Base-by-base conservation (phyloP, 2,888 invertebrate species). In the Sarcophaga carnaria region DNA sequence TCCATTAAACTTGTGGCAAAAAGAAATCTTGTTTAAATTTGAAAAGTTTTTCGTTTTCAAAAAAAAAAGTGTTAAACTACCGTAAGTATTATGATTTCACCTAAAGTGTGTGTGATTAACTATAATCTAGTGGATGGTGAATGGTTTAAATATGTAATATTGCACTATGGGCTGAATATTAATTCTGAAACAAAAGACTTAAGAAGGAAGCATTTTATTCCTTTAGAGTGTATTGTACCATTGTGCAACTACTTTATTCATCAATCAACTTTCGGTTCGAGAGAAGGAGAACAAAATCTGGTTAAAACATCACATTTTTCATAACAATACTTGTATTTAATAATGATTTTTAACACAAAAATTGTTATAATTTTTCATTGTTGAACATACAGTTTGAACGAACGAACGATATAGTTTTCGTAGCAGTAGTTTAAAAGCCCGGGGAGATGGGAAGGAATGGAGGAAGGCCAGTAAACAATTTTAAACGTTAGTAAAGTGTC, bases 291-390 rank as follows among this genome's bases (percentile, higher is more conserved):
- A 71, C 66, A 80, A 47, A 70, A 75, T 75, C 59, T 70, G 10
- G 8, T 2, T 37, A 37, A 37, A 84, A 66, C 80, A 80, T 71
- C 67, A 80, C 67, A 80, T 85, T 77, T 85, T 76, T 77, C 76
- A 85, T 80, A 85, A 80, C 76, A 76, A 67, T 80, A 54, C 54
- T 54, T 17, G 54, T 54, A 60, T 85, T 81, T 87, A 76, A 79
- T 72, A 84, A 84, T 87, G 76, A 84, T 71, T 84, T 87, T 84
- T 76, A 79, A 67, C 81, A 78, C 63, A 79, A 64, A 86, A 84
- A 79, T 84, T 87, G 79, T 87, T 82, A 87, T 81, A 84, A 87
- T 84, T 87, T 87, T 87, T 81, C 87, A 84, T 72, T 76, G 66
- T 49, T 54, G 71, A 80, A 76, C 84, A 80, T 49, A 66, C 25